Percentiles rank a stretch among this genome's conserved stretches.
Evolutionary conservation across 2,888 invertebrate genomes (phyloP).

Genomic region (Yponomeuta plumbellus): DNA sequence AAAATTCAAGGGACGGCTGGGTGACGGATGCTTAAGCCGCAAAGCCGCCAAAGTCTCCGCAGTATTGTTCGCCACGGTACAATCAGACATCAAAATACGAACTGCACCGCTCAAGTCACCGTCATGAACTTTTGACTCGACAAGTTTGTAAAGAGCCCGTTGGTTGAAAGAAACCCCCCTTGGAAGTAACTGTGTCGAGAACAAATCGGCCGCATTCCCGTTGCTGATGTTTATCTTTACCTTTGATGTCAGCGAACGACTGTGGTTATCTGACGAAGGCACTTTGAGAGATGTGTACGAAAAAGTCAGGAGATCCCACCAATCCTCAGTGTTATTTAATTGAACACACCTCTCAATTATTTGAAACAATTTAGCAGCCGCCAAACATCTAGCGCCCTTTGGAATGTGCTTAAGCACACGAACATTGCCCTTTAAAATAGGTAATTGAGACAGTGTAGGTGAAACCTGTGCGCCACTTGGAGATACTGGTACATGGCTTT

Average conservation of each 20-base stretch:
- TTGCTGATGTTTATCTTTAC: conserved; percentile 16
- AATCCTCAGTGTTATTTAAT: conserved; percentile 13
- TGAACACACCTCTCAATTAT: conserved; percentile 14
- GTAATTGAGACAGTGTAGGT: too few species aligned
- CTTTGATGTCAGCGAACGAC: conserved; percentile 7
- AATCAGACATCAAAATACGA: conserved; percentile 19
- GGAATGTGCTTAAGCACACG: background rate
- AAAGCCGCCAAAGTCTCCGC: conserved; percentile 14
- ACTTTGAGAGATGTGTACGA: background rate
- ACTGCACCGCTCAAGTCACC: conserved; percentile 21
- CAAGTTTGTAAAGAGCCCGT: conserved; percentile 1
- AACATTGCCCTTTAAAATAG: too few species aligned
- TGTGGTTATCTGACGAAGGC: background rate
- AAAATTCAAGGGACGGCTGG: conserved; percentile 15
- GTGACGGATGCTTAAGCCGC: conserved; percentile 15
- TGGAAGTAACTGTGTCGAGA: background rate
- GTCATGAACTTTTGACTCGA: conserved; percentile 21
- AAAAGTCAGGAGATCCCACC: conserved; percentile 15
- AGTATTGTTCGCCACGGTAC: conserved; percentile 14
- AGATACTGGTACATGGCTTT: too few species aligned
- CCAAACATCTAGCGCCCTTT: conserved; percentile 12
- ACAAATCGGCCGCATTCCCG: background rate
- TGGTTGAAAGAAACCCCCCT: background rate
- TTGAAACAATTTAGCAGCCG: conserved; percentile 15
- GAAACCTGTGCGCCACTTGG: too few species aligned